These are phyloP conservation scores for Heterocephalus glaber DNA, from an alignment of 2,113 vertebrate genomes.

Conservation along the genomic window DNA sequence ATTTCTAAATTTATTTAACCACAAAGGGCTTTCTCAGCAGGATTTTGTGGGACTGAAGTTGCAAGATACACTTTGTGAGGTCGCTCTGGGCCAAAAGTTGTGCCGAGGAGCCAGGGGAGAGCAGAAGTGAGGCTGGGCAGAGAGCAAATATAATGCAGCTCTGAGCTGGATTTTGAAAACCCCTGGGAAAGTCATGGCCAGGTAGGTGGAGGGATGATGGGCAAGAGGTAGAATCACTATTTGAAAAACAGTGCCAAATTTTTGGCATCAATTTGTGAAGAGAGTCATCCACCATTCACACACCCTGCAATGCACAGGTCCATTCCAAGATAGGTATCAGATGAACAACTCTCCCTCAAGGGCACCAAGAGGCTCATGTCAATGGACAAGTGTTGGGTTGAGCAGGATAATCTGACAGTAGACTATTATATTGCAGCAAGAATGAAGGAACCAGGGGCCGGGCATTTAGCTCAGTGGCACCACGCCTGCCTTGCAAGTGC, in stretches of 20 bases:
- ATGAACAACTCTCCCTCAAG: not conserved
- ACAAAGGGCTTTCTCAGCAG: not conserved
- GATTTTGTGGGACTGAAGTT: not conserved
- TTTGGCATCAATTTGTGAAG: not conserved
- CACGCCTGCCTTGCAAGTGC: no score
- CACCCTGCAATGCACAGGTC: not conserved
- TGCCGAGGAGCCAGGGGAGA: not conserved
- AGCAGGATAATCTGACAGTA: not conserved
- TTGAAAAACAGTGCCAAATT: not conserved
- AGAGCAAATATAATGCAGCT: not conserved
- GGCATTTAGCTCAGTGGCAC: no score
- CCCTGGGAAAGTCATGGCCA: not conserved
- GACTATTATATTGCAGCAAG: not conserved
- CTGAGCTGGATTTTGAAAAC: not conserved
- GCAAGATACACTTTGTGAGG: not conserved
- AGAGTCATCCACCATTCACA: not conserved
- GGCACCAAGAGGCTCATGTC: not conserved
- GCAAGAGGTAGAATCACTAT: not conserved
- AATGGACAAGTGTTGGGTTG: no score
- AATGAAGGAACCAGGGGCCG: no score
- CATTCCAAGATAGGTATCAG: not conserved
- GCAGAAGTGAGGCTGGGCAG: not conserved
- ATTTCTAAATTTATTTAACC: constrained; percentile 24
- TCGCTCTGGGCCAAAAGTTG: not conserved
- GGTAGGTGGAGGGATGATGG: not conserved